phyloP scores from a whole-genome alignment of 2,888 invertebrate species.

The Seladonia tumulorum region DNA sequence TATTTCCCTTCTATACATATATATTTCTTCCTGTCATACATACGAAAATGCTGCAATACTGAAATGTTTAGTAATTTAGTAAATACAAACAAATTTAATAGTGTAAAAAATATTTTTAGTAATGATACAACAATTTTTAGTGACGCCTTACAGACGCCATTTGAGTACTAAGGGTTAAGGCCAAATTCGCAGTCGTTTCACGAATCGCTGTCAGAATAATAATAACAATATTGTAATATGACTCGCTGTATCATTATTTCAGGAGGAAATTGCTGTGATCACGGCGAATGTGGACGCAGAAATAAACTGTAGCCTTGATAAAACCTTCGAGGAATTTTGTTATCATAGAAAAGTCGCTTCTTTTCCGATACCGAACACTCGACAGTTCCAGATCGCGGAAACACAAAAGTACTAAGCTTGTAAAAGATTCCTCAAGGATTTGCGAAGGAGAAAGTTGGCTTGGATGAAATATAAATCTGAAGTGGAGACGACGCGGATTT shows the following conservation, averaged over 20 bases:
- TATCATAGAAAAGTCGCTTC: not conserved
- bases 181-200: no score
- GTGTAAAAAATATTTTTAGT: no score
- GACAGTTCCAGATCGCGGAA: constrained; percentile 26
- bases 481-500: constrained; percentile 50
- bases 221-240: not conserved
- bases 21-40: no score
- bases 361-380: constrained; percentile 22
- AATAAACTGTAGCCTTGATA: not conserved
- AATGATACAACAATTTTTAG: no score
- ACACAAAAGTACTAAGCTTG: constrained; percentile 28
- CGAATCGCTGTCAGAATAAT: no score
- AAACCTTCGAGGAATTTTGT: not conserved
- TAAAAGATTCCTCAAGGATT: constrained; percentile 58
- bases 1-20: no score
- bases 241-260: not conserved
- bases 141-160: no score
- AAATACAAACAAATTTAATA: no score
- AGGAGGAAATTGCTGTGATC: not conserved
- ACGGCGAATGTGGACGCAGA: not conserved
- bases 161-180: no score
- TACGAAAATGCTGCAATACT: no score
- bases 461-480: constrained; percentile 47
- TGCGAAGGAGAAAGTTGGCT: constrained; percentile 42
- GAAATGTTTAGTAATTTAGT: no score